A percentile compares a stretch with the other conserved stretches of the same genome.
phyloP scores from a whole-genome alignment of 23 tunicate genomes.

The Styela clava region DNA sequence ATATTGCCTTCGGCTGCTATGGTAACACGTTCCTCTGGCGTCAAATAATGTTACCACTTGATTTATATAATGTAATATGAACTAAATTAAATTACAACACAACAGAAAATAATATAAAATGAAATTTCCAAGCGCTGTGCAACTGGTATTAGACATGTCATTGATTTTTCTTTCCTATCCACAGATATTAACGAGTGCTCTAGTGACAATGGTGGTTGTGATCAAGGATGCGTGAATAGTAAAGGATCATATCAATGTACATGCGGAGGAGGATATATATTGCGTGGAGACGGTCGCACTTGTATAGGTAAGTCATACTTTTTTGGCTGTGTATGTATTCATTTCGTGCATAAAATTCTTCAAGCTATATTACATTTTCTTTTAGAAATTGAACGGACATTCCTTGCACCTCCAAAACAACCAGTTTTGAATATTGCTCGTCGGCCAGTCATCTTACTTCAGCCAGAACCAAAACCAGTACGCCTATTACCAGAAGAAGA shows the following conservation, averaged over 20 bases:
- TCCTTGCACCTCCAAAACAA: slow-evolving; percentile 10
- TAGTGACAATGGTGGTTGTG: slow-evolving; percentile 89
- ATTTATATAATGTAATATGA: too few species aligned
- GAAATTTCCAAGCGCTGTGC: too few species aligned
- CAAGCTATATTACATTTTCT: background rate
- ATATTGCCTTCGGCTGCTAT: too few species aligned
- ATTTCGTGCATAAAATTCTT: too few species aligned
- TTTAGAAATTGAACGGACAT: slow-evolving; percentile 19
- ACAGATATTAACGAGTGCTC: slow-evolving; percentile 92
- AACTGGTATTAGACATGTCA: too few species aligned
- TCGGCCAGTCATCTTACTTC: background rate
- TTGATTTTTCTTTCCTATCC: too few species aligned
- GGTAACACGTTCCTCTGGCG: too few species aligned
- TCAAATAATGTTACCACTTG: too few species aligned
- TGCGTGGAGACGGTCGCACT: slow-evolving; percentile 32
- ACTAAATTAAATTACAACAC: too few species aligned
- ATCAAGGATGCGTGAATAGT: slow-evolving; percentile 83
- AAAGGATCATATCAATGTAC: slow-evolving; percentile 74
- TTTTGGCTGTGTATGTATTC: background rate
- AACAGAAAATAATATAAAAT: too few species aligned
- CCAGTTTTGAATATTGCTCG: background rate
- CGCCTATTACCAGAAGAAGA: background rate
- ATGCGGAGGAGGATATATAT: slow-evolving; percentile 86
- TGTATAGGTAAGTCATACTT: slow-evolving; percentile 45
- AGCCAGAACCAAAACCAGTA: background rate